A percentile compares a stretch with the other conserved stretches of the same genome.
Evolutionary conservation across 2,888 invertebrate genomes (phyloP).

Genomic region (Brachynemurus nebulosus): DNA sequence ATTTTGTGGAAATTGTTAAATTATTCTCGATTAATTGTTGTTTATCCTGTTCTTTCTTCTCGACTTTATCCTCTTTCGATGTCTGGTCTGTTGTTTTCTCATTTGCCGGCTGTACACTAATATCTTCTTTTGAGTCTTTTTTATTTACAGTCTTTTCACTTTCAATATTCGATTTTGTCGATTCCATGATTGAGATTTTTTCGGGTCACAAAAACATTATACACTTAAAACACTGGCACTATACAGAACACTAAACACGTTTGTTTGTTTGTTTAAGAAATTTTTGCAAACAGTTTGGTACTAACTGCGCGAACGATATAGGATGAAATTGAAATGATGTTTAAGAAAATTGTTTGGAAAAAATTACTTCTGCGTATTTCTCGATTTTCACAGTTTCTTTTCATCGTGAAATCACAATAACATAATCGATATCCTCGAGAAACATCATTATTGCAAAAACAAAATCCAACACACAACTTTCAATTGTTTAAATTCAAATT

Average conservation of each 20-base stretch:
- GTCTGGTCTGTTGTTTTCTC: too few species aligned
- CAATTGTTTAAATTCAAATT: too few species aligned
- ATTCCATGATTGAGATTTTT: neutral
- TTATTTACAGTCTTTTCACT: neutral
- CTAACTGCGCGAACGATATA: neutral
- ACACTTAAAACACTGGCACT: neutral
- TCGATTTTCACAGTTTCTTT: too few species aligned
- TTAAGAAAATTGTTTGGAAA: conserved; percentile 3
- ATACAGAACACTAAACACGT: neutral
- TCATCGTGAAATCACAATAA: too few species aligned
- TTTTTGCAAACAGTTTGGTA: conserved; percentile 2
- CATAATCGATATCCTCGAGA: too few species aligned
- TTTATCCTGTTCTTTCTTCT: neutral
- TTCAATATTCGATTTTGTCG: neutral
- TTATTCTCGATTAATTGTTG: conserved; percentile 1
- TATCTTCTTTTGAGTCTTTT: neutral
- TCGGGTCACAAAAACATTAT: neutral
- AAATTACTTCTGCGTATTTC: too few species aligned
- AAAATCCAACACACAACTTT: too few species aligned
- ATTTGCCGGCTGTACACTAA: too few species aligned
- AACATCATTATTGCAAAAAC: too few species aligned
- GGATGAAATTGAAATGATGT: conserved; percentile 1
- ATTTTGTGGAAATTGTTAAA: conserved; percentile 25
- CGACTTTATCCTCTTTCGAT: too few species aligned
- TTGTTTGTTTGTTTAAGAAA: neutral